Base-by-base conservation (phyloP, 2,797 vertebrate species). In the Gambusia yucatana region DNA sequence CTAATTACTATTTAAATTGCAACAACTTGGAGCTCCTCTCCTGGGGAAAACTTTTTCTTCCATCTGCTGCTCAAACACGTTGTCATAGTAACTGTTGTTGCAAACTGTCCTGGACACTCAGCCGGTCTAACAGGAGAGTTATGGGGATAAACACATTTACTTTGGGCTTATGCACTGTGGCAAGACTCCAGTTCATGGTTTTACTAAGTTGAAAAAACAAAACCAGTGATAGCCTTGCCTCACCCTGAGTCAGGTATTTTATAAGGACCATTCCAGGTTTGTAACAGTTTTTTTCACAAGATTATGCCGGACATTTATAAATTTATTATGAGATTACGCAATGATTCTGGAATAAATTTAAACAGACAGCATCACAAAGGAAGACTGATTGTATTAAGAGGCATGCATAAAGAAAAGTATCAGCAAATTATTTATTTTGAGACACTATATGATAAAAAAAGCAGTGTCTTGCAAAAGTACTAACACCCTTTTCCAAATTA, bases 61-160 rank as follows among this genome's bases (percentile, higher is more conserved):
- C 59, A 36, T 30, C 73, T 87, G 85, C 86, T 87, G 84, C 76
- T 89, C 44, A 92, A 86, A 80, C 63, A 90, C 86, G 82, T 63
- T 50, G 75, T 73, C 55, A 70, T 17, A 78, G 67, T 77, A 73
- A 79, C 84, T 67, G 84, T 83, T 77, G 46, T 46, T 46, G 41
- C 47, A 70, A 65, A 81, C 78, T 14, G 25, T 71, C 57, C 75
- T 0, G 14, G 76, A 86, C 50, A 55, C 83, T 78, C 52, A 52
- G 81, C 80, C 48, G 11, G 89, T 86, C 81, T 22, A 76, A 91
- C 86, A 86, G 79, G 83, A 88, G 76, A 76, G 75, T 22, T 25
- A 46, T 79, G 65, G 76, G 46, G 59, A 86, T 44, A 86, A 87
- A 88, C 83, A 88, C 73, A 76, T 87, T 91, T 84, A 82, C 86